phyloP scores from a whole-genome alignment of 2,888 invertebrate genomes.

The Drosophila paracracens region DNA sequence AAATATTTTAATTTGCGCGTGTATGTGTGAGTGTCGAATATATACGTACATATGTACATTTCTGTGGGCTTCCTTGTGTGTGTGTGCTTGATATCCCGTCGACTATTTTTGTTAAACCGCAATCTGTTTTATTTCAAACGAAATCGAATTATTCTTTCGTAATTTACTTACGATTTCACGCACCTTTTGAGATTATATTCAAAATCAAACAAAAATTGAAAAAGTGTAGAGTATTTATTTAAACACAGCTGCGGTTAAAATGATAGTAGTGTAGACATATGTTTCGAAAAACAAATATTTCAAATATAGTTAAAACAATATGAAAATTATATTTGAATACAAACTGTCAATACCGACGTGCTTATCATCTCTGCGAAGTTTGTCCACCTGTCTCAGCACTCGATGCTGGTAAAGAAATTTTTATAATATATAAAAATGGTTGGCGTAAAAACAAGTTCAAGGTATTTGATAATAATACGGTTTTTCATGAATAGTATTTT shows the following conservation, averaged over 20 bases:
- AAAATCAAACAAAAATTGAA: not conserved
- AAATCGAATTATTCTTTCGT: conserved; percentile 13
- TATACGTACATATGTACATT: not conserved
- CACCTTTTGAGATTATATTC: not conserved
- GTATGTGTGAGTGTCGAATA: conserved; percentile 1
- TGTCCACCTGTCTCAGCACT: not conserved
- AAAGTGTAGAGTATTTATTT: not conserved
- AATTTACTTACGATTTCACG: conserved; percentile 11
- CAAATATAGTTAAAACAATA: not conserved
- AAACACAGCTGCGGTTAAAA: not conserved
- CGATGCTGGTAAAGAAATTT: not conserved
- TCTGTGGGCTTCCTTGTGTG: too few species aligned
- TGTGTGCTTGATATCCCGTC: not conserved
- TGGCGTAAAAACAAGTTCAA: not conserved
- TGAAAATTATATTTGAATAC: conserved; percentile 3
- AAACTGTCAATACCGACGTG: not conserved
- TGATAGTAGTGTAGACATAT: not conserved
- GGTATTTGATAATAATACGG: too few species aligned
- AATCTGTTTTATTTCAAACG: conserved; percentile 33
- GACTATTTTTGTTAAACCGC: conserved; percentile 7
- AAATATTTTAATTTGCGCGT: conserved; percentile 5
- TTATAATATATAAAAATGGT: not conserved
- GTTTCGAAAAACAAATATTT: not conserved
- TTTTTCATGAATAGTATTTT: not conserved
- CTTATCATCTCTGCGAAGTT: not conserved